Percentiles rank a stretch among this genome's conserved stretches.
Conservation (phyloP, 2,113 vertebrate genomes). For the Harpagus bidentatus region DNA sequence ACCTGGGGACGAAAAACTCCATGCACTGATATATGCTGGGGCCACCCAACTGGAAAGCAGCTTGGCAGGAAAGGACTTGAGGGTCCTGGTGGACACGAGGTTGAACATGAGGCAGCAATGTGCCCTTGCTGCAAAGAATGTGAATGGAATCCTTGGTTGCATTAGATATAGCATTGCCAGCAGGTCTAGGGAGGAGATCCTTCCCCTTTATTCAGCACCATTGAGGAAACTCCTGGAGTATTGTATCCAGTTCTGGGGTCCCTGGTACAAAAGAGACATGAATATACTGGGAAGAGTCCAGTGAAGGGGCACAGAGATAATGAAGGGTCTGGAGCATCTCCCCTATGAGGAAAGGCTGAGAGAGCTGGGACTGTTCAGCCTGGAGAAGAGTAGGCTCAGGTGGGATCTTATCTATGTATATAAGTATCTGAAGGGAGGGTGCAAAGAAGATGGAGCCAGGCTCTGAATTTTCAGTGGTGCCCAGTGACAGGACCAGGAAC, state of each 20-base stretch:
- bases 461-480: neutral
- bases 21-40: neutral
- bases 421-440: neutral
- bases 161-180: neutral
- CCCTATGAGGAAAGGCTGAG: too few relatives aligned
- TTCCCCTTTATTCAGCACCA: neutral
- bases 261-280: neutral
- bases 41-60: neutral
- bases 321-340: neutral
- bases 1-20: neutral
- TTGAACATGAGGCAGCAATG: neutral
- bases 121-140: neutral
- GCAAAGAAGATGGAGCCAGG: neutral
- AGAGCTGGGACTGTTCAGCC: neutral
- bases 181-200: neutral
- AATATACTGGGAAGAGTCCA: neutral
- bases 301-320: neutral
- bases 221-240: neutral
- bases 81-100: neutral
- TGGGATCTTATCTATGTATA: neutral
- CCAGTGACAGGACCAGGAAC: too few relatives aligned
- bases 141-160: neutral
- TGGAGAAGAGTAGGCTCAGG: too few relatives aligned
- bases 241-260: neutral
- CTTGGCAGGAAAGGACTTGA: neutral